Base-by-base conservation (phyloP, 1,140 invertebrate genomes). In the Diuraphis noxia region DNA sequence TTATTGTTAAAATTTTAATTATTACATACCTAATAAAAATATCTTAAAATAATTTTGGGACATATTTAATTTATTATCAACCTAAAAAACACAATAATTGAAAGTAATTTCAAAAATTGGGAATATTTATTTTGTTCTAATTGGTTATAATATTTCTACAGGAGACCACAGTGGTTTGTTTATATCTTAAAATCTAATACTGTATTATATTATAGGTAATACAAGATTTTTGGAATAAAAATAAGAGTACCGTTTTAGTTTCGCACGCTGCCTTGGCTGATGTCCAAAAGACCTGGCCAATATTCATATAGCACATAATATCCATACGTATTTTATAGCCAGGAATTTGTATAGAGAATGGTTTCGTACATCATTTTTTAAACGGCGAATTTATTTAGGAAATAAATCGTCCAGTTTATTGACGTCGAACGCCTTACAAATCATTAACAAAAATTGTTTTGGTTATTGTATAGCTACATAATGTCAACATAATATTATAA, bases 241-340 rank as follows among this genome's bases (percentile, higher is more conserved):
- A 90, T 46, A 43, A 77, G 34, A 90, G 40, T 90, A 90, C 72
- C 63, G 40, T 90, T 90, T 90, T 90, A 77, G 56, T 90, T 79
- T 90, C n/a, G 88, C 40, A 90, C 56, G 30, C 40, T n/a, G 6
- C 40, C n/a, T 79, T 90, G 88, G 88, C 43, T 34, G 3, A 46
- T 72, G 56, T 90, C 88, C 88, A 90, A 79, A 90, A 77, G 77
- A 90, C 88, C 88, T 90, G 63, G 88, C 88, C 88, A 79, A 90
- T 90, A 90, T 77, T 90, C n/a, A 43, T 90, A 46, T 34, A 6
- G n/a, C 72, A 34, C 30, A 30, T 34, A 72, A 10, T 88, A 79
- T 90, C 40, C 13, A 36, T 63, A 79, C 63, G 34, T 90, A 38
- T 36, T 90, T 79, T 79, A 90, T 89, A 77, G 56, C 30, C 23